These are phyloP conservation scores for Therioaphis trifolii DNA, from an alignment of 2,888 invertebrate genomes.

Conservation along the genomic window DNA sequence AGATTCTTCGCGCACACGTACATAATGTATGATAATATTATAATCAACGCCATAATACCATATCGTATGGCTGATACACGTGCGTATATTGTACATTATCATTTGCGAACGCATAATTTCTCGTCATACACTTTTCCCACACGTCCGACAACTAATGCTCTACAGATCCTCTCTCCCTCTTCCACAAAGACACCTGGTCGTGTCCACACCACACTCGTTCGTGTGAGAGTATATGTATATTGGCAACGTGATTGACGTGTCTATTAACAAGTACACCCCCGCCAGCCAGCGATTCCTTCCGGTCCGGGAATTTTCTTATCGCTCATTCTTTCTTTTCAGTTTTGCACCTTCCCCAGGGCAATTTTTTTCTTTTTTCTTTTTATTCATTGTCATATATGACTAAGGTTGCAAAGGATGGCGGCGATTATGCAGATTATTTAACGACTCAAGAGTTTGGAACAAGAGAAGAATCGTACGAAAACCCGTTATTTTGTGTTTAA, in stretches of 20 bases:
- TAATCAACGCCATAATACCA: slow-evolving; percentile 33
- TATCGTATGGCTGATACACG: not conserved
- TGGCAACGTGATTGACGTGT: slow-evolving; percentile 56
- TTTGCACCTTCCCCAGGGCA: not conserved
- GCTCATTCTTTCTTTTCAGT: not conserved
- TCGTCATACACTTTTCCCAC: not conserved
- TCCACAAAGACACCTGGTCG: too few relatives aligned
- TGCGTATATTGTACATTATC: too few relatives aligned
- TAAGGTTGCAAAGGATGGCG: not conserved
- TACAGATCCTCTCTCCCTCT: too few relatives aligned
- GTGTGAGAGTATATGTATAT: not conserved
- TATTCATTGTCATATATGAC: not conserved
- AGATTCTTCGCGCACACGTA: not conserved
- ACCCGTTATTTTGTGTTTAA: slow-evolving; percentile 54
- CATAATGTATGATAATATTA: slow-evolving; percentile 20
- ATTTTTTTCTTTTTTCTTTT: slow-evolving; percentile 10
- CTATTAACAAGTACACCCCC: slow-evolving; percentile 51
- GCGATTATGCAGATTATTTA: slow-evolving; percentile 15
- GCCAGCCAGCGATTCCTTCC: slow-evolving; percentile 41
- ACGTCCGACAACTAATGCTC: not conserved
- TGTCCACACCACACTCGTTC: too few relatives aligned
- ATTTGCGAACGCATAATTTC: too few relatives aligned
- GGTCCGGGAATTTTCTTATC: slow-evolving; percentile 49
- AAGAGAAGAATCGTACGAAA: not conserved
- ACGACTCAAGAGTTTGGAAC: not conserved